Percentiles rank a stretch among this genome's conserved stretches.
These are phyloP conservation scores for Sympetrum striolatum DNA, from an alignment of 2,888 invertebrate species.

Conservation along the genomic window DNA sequence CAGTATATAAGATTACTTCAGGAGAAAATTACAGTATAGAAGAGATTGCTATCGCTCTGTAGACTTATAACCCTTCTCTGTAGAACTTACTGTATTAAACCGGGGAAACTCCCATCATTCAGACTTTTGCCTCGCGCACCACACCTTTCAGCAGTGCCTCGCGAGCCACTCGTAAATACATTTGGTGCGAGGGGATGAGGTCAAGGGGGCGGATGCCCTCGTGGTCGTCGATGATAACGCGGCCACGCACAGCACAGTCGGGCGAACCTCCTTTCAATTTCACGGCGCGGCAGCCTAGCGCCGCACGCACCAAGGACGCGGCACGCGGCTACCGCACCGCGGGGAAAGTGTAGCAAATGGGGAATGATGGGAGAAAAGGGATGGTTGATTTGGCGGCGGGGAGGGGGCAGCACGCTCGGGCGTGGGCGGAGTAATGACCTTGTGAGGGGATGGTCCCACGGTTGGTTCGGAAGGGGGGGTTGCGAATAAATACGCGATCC, in stretches of 20 bases:
- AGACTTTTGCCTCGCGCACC: too few species aligned
- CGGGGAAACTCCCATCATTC: too few species aligned
- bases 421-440: constrained; percentile 36
- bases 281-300: background rate
- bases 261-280: constrained; percentile 32
- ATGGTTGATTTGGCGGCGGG: background rate
- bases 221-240: constrained; percentile 14
- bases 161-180: too few species aligned
- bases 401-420: background rate
- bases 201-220: background rate
- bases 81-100: too few species aligned
- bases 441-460: constrained; percentile 23
- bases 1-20: too few species aligned
- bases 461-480: background rate
- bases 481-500: constrained; percentile 26
- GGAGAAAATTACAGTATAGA: too few species aligned
- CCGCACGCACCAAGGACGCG: background rate
- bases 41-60: too few species aligned
- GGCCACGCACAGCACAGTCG: constrained; percentile 25
- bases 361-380: background rate
- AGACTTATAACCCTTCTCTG: too few species aligned
- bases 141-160: too few species aligned
- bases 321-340: background rate
- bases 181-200: background rate
- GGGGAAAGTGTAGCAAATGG: background rate